Conservation (phyloP, 2,888 invertebrate genomes). For the Halocaridina rubra region DNA sequence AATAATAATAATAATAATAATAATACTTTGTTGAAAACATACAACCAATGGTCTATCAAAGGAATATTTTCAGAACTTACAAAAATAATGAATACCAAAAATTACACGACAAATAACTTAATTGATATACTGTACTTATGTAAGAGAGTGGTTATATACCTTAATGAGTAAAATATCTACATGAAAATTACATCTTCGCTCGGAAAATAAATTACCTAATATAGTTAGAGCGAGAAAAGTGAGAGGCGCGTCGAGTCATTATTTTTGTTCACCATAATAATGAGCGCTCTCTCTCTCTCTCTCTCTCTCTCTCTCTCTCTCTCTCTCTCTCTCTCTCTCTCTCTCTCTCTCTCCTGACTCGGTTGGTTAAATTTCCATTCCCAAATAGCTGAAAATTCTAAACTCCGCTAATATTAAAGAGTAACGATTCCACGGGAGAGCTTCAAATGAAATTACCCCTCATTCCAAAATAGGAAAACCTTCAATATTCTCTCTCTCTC, state of each 20-base stretch:
- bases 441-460: background rate
- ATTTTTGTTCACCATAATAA: background rate
- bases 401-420: no score
- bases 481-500: background rate
- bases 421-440: no score
- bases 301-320: slow-evolving; percentile 13
- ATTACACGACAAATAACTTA: background rate
- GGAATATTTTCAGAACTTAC: background rate
- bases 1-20: background rate
- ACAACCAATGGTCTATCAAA: no score
- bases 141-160: background rate
- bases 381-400: no score
- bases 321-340: slow-evolving; percentile 14
- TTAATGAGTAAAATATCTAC: background rate
- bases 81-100: background rate
- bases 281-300: background rate
- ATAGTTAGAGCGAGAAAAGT: background rate
- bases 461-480: background rate
- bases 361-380: no score
- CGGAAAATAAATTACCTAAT: background rate
- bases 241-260: background rate
- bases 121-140: no score
- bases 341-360: background rate
- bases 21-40: no score
- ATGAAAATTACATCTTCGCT: background rate